Base-by-base conservation (phyloP, 2,888 invertebrate genomes). In the Gastracanthus pulcherrimus region DNA sequence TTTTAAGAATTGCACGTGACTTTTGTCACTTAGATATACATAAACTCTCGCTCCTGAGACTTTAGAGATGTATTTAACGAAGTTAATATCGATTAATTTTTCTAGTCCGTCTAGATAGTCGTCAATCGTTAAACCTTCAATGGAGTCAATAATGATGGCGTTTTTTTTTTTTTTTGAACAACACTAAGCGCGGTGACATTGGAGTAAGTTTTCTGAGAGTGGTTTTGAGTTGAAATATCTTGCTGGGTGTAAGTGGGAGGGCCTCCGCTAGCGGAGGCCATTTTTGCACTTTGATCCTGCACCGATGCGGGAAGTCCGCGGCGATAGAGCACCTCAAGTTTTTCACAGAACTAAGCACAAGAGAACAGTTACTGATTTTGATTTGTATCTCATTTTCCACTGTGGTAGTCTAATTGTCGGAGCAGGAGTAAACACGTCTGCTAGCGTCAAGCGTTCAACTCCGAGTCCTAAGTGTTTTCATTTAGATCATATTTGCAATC, bases 61-160 rank as follows among this genome's bases (percentile, higher is more conserved):
- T 38, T 66, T 66, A 2, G 38, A 66, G 3, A 66, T 38, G 23
- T 36, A 38, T 38, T 41, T 34, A n/a, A 66, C 26, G 4, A 5
- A 7, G 66, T 19, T 38, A 4, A 66, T 9, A 1, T 66, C 38
- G 2, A 66, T 16, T 23, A 66, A 38, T 9, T 66, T 19, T 34
- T 66, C 66, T n/a, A 66, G 11, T 19, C 66, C 66, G 38, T 66
- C 66, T 3, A 66, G 66, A 26, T 66, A 66, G n/a, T n/a, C n/a
- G 13, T 66, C 66, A n/a, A 11, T 60, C 3, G 60, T 29, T 26
- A 60, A 29, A 7, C 31, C 60, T 60, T 60, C 60, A 26, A 60
- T 60, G 6, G 31, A 60, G n/a, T 66, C 66, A n/a, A 66, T n/a
- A 13, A 66, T 26, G 19, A 66, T 41, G n/a, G 66, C 66, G 7